Base-by-base conservation (phyloP, 1,140 invertebrate genomes). In the Anthonomus grandis region DNA sequence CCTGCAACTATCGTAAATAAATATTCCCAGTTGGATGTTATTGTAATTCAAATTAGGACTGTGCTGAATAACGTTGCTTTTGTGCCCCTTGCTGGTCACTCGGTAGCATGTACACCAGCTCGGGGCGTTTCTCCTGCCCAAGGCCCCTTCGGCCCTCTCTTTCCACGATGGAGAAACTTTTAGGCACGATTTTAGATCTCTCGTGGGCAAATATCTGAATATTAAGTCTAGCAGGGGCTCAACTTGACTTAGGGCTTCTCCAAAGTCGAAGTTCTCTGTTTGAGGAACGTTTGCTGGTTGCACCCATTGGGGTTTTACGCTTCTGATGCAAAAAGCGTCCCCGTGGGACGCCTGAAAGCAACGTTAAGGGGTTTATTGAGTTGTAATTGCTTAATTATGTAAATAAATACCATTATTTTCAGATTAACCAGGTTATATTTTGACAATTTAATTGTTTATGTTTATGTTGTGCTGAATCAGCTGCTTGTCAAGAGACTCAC, bases 81-180 rank as follows among this genome's bases (percentile, higher is more conserved):
- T 53, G 39, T 36, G 36, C 13, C 45, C 31, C 17, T 39, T 52
- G 31, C 18, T 19, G 5, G 15, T 19, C 12, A 52, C 49, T 45
- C 50, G 60, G 55, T 59, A 67, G 22, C 59, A 65, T 2, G 64
- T 64, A 21, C 65, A 60, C 65, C 65, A 67, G 52, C 62, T 60
- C 3, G 54, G 24, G 21, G 60, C 44, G 10, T 24, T 54, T 54
- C 65, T 48, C 39, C 59, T 65, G 17, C 31, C 25, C 22, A 67
- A 36, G 31, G 57, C 39, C 31, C 21, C 52, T 41, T 60, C 34
- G 0, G 61, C 64, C 34, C 42, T 51, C 25, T 56, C 52, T 37
- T 48, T 49, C 65, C 65, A 67, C 23, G 59, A 49, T 15, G 46
- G 34, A 34, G 60, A 63, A 1, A 67, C 59, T 41, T 60, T 10